phyloP scores from a whole-genome alignment of 2,888 invertebrate genomes.

The Antheraea yamamai region DNA sequence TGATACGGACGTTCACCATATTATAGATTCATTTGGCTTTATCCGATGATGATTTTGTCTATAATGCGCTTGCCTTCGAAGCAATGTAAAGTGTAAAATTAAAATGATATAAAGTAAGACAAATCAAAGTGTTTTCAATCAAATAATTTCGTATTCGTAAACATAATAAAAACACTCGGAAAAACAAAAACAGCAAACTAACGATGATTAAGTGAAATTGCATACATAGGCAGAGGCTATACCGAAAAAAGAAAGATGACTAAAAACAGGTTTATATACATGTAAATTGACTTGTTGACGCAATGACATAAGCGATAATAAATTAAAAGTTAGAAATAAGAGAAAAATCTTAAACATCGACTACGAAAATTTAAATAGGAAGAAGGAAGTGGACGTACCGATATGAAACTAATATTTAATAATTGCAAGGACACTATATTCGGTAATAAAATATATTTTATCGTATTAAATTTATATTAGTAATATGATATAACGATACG shows the following conservation, averaged over 20 bases:
- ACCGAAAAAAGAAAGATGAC: too few species aligned
- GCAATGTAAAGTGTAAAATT: too few species aligned
- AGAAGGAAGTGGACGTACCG: neutral
- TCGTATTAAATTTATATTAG: neutral
- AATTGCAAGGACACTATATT: neutral
- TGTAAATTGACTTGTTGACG: neutral
- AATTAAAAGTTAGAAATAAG: neutral
- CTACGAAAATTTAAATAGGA: neutral
- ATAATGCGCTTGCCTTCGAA: too few species aligned
- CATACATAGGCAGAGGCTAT: too few species aligned
- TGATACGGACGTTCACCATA: too few species aligned
- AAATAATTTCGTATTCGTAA: neutral
- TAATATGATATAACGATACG: neutral
- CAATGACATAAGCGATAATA: neutral
- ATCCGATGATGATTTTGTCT: too few species aligned
- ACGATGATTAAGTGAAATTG: too few species aligned
- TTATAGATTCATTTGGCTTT: too few species aligned
- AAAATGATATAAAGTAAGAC: neutral
- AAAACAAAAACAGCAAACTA: too few species aligned
- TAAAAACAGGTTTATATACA: neutral
- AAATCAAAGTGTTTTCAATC: neutral
- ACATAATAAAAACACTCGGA: too few species aligned
- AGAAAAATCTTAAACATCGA: neutral
- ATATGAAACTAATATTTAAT: constrained; percentile 6
- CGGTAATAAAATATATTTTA: neutral